Percentiles rank a stretch among this genome's conserved stretches.
These are phyloP conservation scores for Prionailurus viverrinus DNA, from an alignment of 2,113 vertebrate species.

Conservation along the genomic window DNA sequence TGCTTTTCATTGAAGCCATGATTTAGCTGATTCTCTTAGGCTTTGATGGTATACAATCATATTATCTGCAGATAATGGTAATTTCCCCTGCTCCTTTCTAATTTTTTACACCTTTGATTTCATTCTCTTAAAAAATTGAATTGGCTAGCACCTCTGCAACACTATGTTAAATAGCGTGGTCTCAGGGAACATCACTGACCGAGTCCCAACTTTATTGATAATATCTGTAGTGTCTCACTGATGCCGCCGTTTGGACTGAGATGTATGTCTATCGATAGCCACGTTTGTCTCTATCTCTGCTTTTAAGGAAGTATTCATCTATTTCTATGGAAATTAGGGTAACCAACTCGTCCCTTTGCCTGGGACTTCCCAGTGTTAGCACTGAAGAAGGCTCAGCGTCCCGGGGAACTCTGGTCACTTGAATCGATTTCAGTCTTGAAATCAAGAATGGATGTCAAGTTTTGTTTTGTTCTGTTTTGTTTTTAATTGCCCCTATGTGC, in stretches of 20 bases:
- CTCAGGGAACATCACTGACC: background rate
- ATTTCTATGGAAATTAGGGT: background rate
- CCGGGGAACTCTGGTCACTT: background rate
- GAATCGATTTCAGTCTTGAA: background rate
- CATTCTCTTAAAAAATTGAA: conserved; percentile 27
- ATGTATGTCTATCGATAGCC: background rate
- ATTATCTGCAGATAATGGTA: background rate
- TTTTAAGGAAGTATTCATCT: background rate
- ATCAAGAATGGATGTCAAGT: background rate
- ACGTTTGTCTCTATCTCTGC: background rate
- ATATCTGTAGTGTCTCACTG: background rate
- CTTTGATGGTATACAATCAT: background rate
- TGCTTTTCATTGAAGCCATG: conserved; percentile 10
- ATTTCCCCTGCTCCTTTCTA: background rate
- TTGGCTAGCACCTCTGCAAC: background rate
- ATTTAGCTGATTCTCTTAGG: background rate
- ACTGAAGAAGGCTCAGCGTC: background rate
- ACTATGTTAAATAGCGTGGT: background rate
- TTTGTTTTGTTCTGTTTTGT: background rate
- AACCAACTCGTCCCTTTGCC: background rate
- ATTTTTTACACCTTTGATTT: conserved; percentile 23
- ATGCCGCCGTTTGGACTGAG: background rate
- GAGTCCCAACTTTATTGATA: background rate
- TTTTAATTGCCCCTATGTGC: background rate
- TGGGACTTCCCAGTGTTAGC: background rate